Evolutionary conservation across 2,888 invertebrate genomes (phyloP).

Genomic region (Dioctria linearis): DNA sequence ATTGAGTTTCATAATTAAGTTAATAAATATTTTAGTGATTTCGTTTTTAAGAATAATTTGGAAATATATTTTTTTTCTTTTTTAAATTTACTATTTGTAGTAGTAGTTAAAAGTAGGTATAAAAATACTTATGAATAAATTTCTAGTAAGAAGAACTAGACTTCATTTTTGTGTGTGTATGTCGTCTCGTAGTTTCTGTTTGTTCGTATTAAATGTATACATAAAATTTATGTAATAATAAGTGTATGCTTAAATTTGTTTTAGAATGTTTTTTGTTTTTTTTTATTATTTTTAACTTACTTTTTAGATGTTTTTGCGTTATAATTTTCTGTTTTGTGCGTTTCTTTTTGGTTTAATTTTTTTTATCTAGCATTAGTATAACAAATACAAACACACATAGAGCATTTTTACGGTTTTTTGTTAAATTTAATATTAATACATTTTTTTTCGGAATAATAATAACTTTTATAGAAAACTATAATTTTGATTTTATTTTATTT

Average conservation of each 20-base stretch:
- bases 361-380: constrained; percentile 18
- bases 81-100: neutral
- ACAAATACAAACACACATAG: constrained; percentile 19
- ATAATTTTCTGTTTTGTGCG: constrained; percentile 15
- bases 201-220: constrained; percentile 15
- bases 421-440: constrained; percentile 36
- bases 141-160: neutral
- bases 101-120: neutral
- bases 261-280: constrained; percentile 38
- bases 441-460: constrained; percentile 30
- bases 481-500: constrained; percentile 45
- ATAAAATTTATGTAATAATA: constrained; percentile 29
- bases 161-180: constrained; percentile 47
- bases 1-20: constrained; percentile 9
- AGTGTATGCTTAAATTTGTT: constrained; percentile 18
- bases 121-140: neutral
- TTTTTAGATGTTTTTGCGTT: constrained; percentile 26
- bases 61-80: neutral
- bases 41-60: neutral
- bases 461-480: constrained; percentile 36
- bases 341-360: neutral
- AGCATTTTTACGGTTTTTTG: constrained; percentile 24
- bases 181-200: constrained; percentile 45
- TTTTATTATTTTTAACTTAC: neutral
- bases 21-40: neutral